phyloP scores from a whole-genome alignment of 1,140 invertebrate species.

The Drosophila suzukii region DNA sequence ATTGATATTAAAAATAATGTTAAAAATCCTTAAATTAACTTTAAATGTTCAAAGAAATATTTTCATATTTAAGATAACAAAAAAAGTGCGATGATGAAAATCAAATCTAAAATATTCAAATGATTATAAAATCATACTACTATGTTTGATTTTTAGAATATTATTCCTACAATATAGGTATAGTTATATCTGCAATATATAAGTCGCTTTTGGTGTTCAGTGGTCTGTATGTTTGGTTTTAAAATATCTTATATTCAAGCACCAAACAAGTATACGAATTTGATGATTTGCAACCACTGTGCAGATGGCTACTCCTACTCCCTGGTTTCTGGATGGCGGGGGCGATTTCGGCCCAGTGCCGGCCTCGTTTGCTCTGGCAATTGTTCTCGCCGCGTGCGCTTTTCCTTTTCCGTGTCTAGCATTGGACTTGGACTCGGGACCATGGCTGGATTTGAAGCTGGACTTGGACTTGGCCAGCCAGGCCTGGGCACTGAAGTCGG shows the following conservation, averaged over 20 bases:
- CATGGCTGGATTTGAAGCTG: constrained; percentile 5
- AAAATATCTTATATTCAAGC: not conserved
- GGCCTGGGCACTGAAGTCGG: constrained; percentile 19
- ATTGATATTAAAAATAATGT: too few species aligned
- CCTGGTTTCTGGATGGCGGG: constrained; percentile 29
- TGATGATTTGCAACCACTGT: constrained; percentile 9
- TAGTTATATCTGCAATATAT: too few species aligned
- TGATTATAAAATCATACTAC: too few species aligned
- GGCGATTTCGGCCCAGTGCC: constrained; percentile 25
- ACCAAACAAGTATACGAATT: not conserved
- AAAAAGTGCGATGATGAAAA: too few species aligned
- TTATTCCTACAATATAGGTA: too few species aligned
- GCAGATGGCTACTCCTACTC: not conserved
- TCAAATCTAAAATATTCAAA: too few species aligned
- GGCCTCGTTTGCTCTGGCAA: constrained; percentile 63
- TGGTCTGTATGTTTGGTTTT: too few species aligned
- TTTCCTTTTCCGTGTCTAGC: constrained; percentile 71
- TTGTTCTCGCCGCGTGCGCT: constrained; percentile 79
- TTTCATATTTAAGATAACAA: too few species aligned
- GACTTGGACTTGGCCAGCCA: not conserved
- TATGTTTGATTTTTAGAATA: too few species aligned
- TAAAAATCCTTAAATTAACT: too few species aligned
- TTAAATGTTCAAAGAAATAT: too few species aligned
- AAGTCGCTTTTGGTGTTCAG: too few species aligned
- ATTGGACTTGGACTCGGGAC: constrained; percentile 35